These are phyloP conservation scores for Sciurus carolinensis DNA, from an alignment of 2,797 vertebrate genomes.

Conservation along the genomic window DNA sequence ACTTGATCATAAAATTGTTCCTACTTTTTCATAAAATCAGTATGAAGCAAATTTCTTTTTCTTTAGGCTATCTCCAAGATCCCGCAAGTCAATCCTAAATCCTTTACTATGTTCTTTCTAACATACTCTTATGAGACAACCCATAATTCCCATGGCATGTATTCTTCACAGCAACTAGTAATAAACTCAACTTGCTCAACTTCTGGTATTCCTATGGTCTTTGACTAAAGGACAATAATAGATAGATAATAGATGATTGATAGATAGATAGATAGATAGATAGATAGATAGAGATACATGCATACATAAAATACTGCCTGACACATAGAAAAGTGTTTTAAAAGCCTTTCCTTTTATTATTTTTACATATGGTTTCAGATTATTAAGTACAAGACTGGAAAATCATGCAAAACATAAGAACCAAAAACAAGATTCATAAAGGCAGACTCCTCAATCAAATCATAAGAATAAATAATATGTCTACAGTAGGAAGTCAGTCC, in stretches of 20 bases:
- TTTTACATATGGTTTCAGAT: neutral
- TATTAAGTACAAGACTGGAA: conserved; percentile 21
- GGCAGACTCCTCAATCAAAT: neutral
- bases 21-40: conserved; percentile 5
- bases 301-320: neutral
- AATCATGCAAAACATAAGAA: conserved; percentile 50
- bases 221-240: neutral
- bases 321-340: neutral
- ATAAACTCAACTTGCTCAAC: neutral
- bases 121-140: neutral
- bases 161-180: neutral
- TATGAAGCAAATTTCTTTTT: neutral
- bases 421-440: neutral
- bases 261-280: neutral
- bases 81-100: neutral
- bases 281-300: neutral
- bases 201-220: neutral
- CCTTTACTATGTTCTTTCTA: neutral
- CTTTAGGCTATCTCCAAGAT: neutral
- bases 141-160: neutral
- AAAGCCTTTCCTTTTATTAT: neutral
- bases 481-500: neutral
- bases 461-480: neutral
- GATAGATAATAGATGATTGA: neutral
- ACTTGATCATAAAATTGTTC: neutral